Evolutionary conservation across 2,113 vertebrate species (phyloP).

Genomic region (Excalfactoria chinensis): DNA sequence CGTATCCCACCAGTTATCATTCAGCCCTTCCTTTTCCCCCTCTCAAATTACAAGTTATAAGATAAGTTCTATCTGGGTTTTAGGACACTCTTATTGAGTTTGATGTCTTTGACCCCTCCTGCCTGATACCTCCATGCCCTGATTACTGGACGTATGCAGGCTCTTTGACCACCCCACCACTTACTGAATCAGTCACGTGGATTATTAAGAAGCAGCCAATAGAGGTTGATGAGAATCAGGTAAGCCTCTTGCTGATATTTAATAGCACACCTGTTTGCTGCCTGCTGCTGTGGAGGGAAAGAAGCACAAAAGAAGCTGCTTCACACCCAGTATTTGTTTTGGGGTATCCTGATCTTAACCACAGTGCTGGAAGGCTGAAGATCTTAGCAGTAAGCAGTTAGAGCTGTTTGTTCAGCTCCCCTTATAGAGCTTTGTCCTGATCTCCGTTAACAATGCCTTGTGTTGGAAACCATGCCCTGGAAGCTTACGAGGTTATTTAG

Average conservation of each 20-base stretch:
- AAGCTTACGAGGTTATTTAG: not conserved
- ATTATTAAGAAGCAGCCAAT: conserved; percentile 94
- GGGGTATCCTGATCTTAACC: not conserved
- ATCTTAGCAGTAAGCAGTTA: not conserved
- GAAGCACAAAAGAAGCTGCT: not conserved
- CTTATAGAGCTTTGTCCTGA: not conserved
- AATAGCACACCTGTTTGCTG: not conserved
- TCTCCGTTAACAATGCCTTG: not conserved
- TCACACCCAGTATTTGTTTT: not conserved
- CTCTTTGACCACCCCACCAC: conserved; percentile 92
- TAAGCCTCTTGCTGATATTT: conserved; percentile 22
- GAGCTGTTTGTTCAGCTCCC: not conserved
- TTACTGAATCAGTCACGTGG: conserved; percentile 93
- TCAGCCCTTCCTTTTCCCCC: too few relatives aligned
- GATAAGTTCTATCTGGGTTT: not conserved
- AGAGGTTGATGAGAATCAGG: conserved; percentile 94
- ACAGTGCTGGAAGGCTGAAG: not conserved
- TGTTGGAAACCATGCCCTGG: not conserved
- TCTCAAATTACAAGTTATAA: too few relatives aligned
- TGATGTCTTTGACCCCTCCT: conserved; percentile 86
- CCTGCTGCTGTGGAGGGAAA: not conserved
- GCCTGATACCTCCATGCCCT: conserved; percentile 85
- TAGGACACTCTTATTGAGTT: conserved; percentile 90
- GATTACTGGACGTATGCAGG: conserved; percentile 97
- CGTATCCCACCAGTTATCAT: not conserved